Evolutionary conservation across 2,113 vertebrate genomes (phyloP), one percentile per base, ranked within the genome.

Genomic region (Stercorarius parasiticus): DNA sequence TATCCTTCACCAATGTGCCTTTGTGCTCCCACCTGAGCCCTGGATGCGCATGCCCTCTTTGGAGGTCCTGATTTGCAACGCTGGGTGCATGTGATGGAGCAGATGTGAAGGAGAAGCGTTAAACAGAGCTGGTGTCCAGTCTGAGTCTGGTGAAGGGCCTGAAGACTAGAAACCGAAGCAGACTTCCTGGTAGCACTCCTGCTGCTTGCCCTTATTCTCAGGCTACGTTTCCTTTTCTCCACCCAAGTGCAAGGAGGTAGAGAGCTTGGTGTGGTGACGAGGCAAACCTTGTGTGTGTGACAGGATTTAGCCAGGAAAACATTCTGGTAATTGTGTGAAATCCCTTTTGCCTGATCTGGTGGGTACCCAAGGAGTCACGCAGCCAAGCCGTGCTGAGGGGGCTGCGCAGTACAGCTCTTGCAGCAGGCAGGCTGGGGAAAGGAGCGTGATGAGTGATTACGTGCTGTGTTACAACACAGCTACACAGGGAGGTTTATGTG

Each of bases 401-500:
- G 62, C 71, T 95, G 53, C 0, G 0, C 32, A 23, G 74, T 15
- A 21, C 50, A 69, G 49, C 53, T 80, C 73, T 49, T 86, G 27
- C 61, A 62, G 22, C 83, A 70, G 76, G 64, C 69, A 53, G 79
- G 45, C 76, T 93, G 64, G 66, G 81, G 86, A 82, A 78, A 84
- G 47, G 77, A 89, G 29, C 69, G 10, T 6, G 45, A 84, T 78
- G 83, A 93, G 47, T 81, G 86, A 78, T 93, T 94, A 92, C 5
- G n/a, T 30, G 55, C 64, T 86, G 69, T 86, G 55, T 95, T 94
- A 82, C 55, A 86, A 86, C 78, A 90, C 80, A 84, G 86, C 64
- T 77, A 92, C 86, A 40, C 50, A 53, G 76, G 80, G 80, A 92
- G 64, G 59, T 81, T 95, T 95, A 81, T 86, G 83, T 62, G 76